Evolutionary conservation across 2,888 invertebrate species (phyloP).

Genomic region (Drosophila villosipedis): DNA sequence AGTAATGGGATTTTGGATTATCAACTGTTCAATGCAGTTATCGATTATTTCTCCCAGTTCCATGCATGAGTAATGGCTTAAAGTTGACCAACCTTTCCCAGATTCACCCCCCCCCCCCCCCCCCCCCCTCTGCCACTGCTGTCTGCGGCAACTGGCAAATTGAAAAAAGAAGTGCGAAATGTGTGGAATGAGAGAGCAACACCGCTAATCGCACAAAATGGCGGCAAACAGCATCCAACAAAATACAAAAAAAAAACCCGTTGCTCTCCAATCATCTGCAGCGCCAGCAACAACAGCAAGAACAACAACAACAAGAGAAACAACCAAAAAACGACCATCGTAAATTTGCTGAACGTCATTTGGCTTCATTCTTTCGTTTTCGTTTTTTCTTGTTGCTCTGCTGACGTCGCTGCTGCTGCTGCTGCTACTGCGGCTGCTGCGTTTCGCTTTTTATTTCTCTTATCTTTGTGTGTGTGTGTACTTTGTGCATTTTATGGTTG

Average conservation of each 20-base stretch:
- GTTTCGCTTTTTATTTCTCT: slow-evolving; percentile 21
- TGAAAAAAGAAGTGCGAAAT: slow-evolving; percentile 35
- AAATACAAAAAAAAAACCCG: slow-evolving; percentile 14
- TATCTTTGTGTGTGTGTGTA: slow-evolving; percentile 30
- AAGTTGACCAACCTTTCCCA: slow-evolving; percentile 2
- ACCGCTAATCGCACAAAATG: slow-evolving; percentile 77
- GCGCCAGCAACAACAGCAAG: slow-evolving; percentile 11
- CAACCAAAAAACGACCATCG: slow-evolving; percentile 26
- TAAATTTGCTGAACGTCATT: slow-evolving; percentile 68
- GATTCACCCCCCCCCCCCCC: no score
- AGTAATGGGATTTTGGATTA: slow-evolving; percentile 46
- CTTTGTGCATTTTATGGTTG: slow-evolving; percentile 76
- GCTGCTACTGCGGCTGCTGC: slow-evolving; percentile 22
- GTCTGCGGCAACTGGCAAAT: slow-evolving; percentile 55
- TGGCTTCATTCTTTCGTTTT: slow-evolving; percentile 16
- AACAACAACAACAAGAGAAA: slow-evolving; percentile 7
- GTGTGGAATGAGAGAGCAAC: slow-evolving; percentile 33
- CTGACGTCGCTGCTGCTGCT: slow-evolving; percentile 32
- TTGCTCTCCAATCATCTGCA: slow-evolving; percentile 32
- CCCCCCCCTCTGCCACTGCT: slow-evolving; percentile 9
- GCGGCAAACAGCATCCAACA: slow-evolving; percentile 59
- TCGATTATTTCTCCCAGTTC: slow-evolving; percentile 39
- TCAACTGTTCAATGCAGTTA: slow-evolving; percentile 29
- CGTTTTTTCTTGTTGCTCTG: slow-evolving; percentile 22
- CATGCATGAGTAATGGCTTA: slow-evolving; percentile 34